Evolutionary conservation across 2,797 vertebrate genomes (phyloP), one percentile per base, ranked within the genome.

Genomic region (Dromococcyx pavoninus): DNA sequence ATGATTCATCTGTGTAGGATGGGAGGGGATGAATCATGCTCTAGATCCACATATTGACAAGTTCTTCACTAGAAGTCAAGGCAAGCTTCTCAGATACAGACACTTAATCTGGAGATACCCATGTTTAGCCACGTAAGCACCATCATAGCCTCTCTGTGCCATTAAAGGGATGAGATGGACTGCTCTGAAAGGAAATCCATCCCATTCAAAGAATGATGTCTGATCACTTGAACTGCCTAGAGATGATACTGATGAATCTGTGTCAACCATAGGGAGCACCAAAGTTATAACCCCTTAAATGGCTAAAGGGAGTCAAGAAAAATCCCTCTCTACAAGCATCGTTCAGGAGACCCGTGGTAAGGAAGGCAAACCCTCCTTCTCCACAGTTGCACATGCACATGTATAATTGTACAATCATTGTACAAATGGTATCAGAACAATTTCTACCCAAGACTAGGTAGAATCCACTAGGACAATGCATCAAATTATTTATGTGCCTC

Each of bases 1-100:
- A 25, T 80, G 78, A 94, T 79, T 94, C 72, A 83, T 93, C 72
- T 54, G 65, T 78, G 92, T 86, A 75, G 94, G 70, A 78, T 22
- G 71, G 41, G 46, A 87, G 43, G 43, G n/a, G 58, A 72, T 93
- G 83, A 96, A 33, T 92, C 86, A 60, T 85, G 56, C 46, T 84
- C 67, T 78, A 82, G 71, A 76, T 81, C 81, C 81, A 72, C 78
- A 46, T 32, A 87, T 81, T 92, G 91, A 85, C 84, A 81, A 87
- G n/a, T 13, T 66, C 30, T 28, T 71, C 48, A 5, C 4, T 14
- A 37, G 44, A 44, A 88, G 33, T 27, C 69, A 43, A 56, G 35
- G 22, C 30, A 54, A 91, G 33, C 21, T 70, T 56, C 62, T 87
- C 13, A 41, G 58, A 23, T 43, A 46, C 3, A 78, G 30, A n/a